Conservation (phyloP, 2,888 invertebrate species). For the Rhopalosiphum nymphaeae region DNA sequence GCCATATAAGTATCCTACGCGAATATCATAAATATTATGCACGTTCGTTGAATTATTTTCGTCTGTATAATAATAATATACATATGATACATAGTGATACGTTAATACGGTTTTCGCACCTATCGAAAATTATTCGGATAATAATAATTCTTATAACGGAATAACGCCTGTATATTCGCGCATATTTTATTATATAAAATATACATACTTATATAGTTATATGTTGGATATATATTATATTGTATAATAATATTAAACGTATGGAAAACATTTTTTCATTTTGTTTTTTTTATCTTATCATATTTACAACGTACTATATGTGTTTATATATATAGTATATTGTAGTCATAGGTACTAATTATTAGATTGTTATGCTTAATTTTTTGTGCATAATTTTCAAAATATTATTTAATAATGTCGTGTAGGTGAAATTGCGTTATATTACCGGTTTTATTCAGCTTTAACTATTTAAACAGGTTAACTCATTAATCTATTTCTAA, state of each 20-base stretch:
- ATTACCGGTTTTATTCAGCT: neutral
- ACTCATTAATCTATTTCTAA: neutral
- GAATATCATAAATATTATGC: neutral
- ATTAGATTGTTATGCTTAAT: neutral
- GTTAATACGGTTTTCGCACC: slow-evolving; percentile 34
- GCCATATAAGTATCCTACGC: neutral
- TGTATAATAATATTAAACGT: neutral
- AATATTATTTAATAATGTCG: neutral
- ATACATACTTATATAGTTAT: neutral
- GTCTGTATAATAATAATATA: neutral
- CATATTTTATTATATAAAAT: neutral
- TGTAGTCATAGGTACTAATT: neutral
- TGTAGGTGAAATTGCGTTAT: neutral
- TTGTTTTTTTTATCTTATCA: neutral
- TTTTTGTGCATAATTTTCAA: neutral
- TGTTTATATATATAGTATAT: neutral
- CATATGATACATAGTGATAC: neutral
- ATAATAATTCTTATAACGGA: neutral
- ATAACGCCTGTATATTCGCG: neutral
- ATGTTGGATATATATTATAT: neutral
- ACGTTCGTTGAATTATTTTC: neutral
- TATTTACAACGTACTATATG: neutral
- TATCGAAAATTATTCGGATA: slow-evolving; percentile 5
- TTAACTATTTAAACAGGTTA: neutral
- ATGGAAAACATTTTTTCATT: neutral